These are phyloP conservation scores for Nasua narica DNA, from an alignment of 2,797 vertebrate genomes.

Conservation along the genomic window DNA sequence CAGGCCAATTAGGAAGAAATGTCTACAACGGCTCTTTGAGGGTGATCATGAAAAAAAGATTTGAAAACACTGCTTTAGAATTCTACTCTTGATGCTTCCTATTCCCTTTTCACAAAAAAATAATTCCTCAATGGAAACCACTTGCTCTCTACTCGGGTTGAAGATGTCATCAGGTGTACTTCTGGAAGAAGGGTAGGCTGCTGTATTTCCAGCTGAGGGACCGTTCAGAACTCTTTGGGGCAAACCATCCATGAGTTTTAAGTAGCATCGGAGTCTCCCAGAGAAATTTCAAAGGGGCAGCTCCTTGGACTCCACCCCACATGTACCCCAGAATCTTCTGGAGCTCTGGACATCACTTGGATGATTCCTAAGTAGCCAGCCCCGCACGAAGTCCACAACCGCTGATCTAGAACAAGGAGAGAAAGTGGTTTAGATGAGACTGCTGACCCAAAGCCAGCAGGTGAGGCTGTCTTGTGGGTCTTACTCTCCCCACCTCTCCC, in stretches of 20 bases:
- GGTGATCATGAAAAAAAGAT: not conserved
- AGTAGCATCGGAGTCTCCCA: not conserved
- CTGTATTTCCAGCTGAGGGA: not conserved
- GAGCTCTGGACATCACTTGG: not conserved
- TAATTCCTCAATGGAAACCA: not conserved
- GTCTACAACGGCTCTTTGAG: not conserved
- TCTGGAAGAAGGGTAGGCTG: not conserved
- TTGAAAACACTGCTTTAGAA: not conserved
- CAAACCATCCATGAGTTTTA: not conserved
- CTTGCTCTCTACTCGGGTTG: not conserved
- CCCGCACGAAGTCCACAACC: accelerated
- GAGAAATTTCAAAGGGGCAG: not conserved
- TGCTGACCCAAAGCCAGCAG: not conserved
- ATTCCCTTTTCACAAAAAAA: not conserved
- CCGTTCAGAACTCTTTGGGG: not conserved
- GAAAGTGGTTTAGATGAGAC: not conserved
- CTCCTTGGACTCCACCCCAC: not conserved
- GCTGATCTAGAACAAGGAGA: not conserved
- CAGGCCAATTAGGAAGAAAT: not conserved
- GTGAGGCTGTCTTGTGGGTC: accelerated
- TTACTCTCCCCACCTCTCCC: too few species aligned
- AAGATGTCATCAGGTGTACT: not conserved
- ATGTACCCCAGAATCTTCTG: not conserved
- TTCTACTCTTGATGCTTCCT: not conserved
- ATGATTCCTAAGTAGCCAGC: not conserved